Evolutionary conservation across 2,797 vertebrate species (phyloP), one percentile per base, ranked within the genome.

Genomic region (Phoxinus dragarum): DNA sequence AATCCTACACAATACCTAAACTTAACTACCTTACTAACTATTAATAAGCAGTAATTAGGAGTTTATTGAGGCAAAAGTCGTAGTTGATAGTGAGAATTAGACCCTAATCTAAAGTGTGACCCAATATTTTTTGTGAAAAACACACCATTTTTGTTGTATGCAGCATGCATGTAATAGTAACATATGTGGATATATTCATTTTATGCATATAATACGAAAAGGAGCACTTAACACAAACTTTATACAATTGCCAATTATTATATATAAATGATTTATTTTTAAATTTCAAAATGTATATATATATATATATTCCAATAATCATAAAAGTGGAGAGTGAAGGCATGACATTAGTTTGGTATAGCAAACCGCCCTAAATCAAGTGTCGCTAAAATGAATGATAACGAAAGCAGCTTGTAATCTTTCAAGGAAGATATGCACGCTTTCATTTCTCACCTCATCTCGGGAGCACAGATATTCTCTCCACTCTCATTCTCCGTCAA

Each of bases 391-490:
- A 38, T 49, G 0, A 68, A 54, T 69, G 44, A 68, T 79, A 38
- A 19, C 2, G 14, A n/a, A 69, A 69, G 79, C 47, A 17, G 31
- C 12, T 38, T 54, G 31, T 52, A 54, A 81, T 81, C 40, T 81
- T 19, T 31, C n/a, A n/a, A n/a, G 54, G 47, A 77, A 69, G 66
- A 69, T 49, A 81, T 40, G 66, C 66, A 34, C 5, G 17, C 27
- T 80, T 79, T 81, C 31, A 40, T 16, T 69, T 81, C 66, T 69
- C 34, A 81, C 16, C 14, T 44, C 17, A 66, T 80, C 40, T 80
- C 59, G 17, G 40, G 16, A 79, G 42, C 77, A 79, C 59, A 44
- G 36, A 61, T 12, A 19, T 61, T 44, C 56, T 44, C 54, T 59
- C 36, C 34, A 61, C 76, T 42, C 59, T 31, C 38, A 0, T 31